Conservation (phyloP, 2,888 invertebrate genomes). For the Neria commutata region DNA sequence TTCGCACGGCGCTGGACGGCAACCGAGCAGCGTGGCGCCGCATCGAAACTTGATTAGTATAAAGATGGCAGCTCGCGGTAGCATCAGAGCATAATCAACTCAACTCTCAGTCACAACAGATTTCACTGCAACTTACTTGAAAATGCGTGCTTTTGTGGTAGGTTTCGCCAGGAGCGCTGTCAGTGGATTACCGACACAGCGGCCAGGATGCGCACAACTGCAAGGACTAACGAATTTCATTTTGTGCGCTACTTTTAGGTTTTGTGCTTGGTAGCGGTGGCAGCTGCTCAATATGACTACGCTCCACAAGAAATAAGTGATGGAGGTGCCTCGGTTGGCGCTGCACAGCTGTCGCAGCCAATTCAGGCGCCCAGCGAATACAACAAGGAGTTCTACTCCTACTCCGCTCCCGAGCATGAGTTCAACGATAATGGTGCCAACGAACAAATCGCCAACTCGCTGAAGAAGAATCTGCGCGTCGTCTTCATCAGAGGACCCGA, state of each 20-base stretch:
- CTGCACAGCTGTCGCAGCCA: conserved; percentile 35
- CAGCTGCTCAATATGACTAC: conserved; percentile 47
- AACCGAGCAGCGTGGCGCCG: neutral
- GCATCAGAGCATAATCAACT: conserved; percentile 31
- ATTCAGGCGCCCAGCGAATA: conserved; percentile 35
- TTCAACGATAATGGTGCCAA: conserved; percentile 38
- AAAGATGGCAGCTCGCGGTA: conserved; percentile 23
- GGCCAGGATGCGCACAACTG: neutral
- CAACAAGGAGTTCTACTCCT: conserved; percentile 50
- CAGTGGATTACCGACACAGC: conserved; percentile 16
- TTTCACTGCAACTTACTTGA: conserved; percentile 33
- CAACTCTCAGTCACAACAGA: conserved; percentile 33
- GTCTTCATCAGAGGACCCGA: conserved; percentile 59
- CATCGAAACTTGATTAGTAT: conserved; percentile 20
- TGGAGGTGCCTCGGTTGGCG: conserved; percentile 5
- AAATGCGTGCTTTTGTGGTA: conserved; percentile 51
- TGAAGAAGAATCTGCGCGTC: conserved; percentile 52
- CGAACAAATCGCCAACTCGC: conserved; percentile 37
- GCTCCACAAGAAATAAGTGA: conserved; percentile 24
- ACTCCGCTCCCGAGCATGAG: conserved; percentile 54
- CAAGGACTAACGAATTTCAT: neutral
- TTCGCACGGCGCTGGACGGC: neutral
- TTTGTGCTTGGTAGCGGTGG: conserved; percentile 42
- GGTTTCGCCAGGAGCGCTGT: conserved; percentile 28
- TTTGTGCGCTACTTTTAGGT: conserved; percentile 30